phyloP scores from a whole-genome alignment of 2,113 vertebrate genomes.

The Solenodon paradoxus region DNA sequence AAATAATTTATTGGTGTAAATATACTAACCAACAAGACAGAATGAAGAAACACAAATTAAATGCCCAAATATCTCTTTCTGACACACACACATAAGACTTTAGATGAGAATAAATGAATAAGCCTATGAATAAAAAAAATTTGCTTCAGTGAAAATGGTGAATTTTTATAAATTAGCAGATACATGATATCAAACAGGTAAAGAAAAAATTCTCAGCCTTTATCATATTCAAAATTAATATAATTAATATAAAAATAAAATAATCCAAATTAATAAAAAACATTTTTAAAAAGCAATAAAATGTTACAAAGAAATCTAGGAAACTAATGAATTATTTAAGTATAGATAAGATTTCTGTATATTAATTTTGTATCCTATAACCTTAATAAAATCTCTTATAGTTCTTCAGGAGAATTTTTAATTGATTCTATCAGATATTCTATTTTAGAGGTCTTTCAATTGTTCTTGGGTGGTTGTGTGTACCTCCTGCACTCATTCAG shows the following conservation, averaged over 20 bases:
- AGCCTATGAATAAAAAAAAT: neutral
- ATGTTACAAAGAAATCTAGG: neutral
- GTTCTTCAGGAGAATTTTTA: too few relatives aligned
- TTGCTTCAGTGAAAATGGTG: neutral
- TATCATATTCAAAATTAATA: neutral
- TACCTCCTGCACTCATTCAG: too few relatives aligned
- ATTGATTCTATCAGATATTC: too few relatives aligned
- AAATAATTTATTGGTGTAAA: too few relatives aligned
- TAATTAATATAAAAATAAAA: neutral
- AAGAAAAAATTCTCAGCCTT: neutral
- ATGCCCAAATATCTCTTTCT: neutral
- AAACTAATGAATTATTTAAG: neutral
- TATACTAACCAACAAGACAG: too few relatives aligned
- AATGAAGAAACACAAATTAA: neutral
- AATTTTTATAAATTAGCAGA: neutral
- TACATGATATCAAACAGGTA: neutral
- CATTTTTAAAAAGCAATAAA: neutral
- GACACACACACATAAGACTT: too few relatives aligned
- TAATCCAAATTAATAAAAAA: too few relatives aligned
- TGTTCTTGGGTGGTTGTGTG: too few relatives aligned
- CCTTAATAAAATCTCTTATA: too few relatives aligned
- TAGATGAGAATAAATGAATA: too few relatives aligned
- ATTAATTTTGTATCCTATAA: too few relatives aligned
- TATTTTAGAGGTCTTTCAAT: too few relatives aligned
- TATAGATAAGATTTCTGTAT: neutral